Base-by-base conservation (phyloP, 2,797 vertebrate genomes). In the Phoxinus dragarum region DNA sequence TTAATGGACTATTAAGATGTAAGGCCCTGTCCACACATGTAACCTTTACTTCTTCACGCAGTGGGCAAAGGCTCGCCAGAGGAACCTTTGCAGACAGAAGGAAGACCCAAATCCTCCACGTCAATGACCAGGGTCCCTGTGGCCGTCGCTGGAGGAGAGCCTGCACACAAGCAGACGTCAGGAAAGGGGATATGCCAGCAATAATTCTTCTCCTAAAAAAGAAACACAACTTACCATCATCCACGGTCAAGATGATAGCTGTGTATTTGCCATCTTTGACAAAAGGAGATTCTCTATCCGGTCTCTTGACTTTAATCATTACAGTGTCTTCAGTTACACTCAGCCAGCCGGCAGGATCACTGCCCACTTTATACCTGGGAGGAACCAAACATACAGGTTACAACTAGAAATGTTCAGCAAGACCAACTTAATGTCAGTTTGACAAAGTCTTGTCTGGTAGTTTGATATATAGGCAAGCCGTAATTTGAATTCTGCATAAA, bases 111-210 rank as follows among this genome's bases (percentile, higher is more conserved):
- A 4, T 59, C 56, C 56, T 59, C 56, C 17, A 99, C 91, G 0
- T 92, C 19, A 36, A 99, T 92, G 1, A 96, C 49, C 73, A 99
- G 93, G 0, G 96, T 98, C 11, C 97, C 98, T 0, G 97, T 98
- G 87, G 97, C 98, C 0, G 97, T 99, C 38, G 94, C 93, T 1
- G 93, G 88, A 17, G 94, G 10, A n/a, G 12, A 0, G 73, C 96
- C 98, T 99, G 83, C 23, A 83, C 5, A 68, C 31, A 80, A 80
- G 40, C 4, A 87, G 54, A 17, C 40, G 11, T 77, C 23, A 38
- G n/a, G 38, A n/a, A 27, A 52, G 56, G 52, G 8, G 23, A 1
- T 6, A 75, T 1, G 3, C 19, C 64, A n/a, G 14, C 9, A 64
- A 61, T 1, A 34, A 52, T 36, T 36, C 5, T 6, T 52, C 16